Base-by-base conservation (phyloP, 2,113 vertebrate genomes). In the Phyllostomus discolor region DNA sequence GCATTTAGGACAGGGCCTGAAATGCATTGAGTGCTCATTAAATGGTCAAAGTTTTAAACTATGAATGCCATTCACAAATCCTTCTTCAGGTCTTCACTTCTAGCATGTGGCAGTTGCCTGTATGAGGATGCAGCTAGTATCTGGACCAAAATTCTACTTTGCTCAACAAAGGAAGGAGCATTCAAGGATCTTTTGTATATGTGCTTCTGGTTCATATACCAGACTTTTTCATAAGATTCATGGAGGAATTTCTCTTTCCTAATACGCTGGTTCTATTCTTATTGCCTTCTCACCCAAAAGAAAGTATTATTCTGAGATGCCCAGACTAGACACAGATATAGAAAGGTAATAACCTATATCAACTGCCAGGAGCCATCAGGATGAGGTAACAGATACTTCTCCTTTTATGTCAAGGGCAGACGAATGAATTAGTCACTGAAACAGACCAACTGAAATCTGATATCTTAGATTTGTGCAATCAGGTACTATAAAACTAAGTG, bases 401-500 rank as follows among this genome's bases (percentile, higher is more conserved):
- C 46, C 14, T 70, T 38, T 69, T 62, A 64, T 83, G 20, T 62
- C 85, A 86, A 95, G 85, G 69, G 35, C 41, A 96, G 62, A 69
- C 43, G 66, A 79, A 95, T 43, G 81, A 94, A 92, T 80, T 52
- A 90, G 73, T 24, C 15, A 70, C 10, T 57, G 75, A 92, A 95
- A 84, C 10, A 78, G 59, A 79, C 2, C 33, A 92, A 78, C 33
- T 80, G 50, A 24, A 75, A 92, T 94, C 91, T 93, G 67, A 41
- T 80, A 95, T 57, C 26, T 59, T 89, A 93, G 62, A 59, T 93
- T 64, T 95, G 33, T 78, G 64, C 19, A 76, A 82, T 91, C 84
- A 84, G 64, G 75, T 92, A 73, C 26, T 79, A 66, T 26, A 95
- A 76, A 93, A 59, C 69, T 82, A 89, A 95, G 43, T 82, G 78